A percentile compares a stretch with the other conserved stretches of the same genome.
These are phyloP conservation scores for Pinna nobilis DNA, from an alignment of 1,140 invertebrate species.

Conservation along the genomic window DNA sequence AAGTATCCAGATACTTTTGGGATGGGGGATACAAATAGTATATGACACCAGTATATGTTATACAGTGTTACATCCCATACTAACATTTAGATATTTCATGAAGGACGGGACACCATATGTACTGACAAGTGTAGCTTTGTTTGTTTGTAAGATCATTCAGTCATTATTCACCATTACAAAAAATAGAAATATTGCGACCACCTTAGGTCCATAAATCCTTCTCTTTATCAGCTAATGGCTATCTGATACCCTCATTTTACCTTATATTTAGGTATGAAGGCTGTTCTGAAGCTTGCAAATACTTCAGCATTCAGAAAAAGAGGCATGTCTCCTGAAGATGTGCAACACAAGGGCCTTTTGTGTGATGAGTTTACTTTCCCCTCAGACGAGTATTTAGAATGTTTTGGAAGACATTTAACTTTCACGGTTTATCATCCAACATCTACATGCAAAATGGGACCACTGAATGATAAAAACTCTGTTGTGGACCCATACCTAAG, in stretches of 20 bases:
- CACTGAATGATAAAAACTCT: constrained; percentile 80
- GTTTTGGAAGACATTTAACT: constrained; percentile 78
- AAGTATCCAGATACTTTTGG: too few species aligned
- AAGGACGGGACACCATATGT: too few species aligned
- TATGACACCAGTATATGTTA: too few species aligned
- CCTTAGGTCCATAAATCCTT: too few species aligned
- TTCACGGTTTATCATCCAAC: constrained; percentile 79
- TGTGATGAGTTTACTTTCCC: constrained; percentile 80
- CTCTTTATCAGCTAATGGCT: too few species aligned
- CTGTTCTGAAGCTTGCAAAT: constrained; percentile 12
- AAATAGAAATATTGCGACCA: too few species aligned
- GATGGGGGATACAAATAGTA: too few species aligned
- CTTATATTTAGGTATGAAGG: constrained; percentile 23
- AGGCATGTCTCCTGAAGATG: constrained; percentile 6
- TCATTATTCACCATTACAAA: too few species aligned
- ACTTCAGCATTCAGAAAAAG: constrained; percentile 32
- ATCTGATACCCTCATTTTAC: background rate
- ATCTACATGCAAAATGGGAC: constrained; percentile 86
- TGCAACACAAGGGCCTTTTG: constrained; percentile 78
- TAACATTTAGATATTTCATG: too few species aligned
- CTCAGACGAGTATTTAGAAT: constrained; percentile 43
- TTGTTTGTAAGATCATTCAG: too few species aligned
- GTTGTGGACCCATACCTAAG: constrained; percentile 85
- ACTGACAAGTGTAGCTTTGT: too few species aligned
- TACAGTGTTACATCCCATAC: too few species aligned